Evolutionary conservation across 2,797 vertebrate species (phyloP), one percentile per base, ranked within the genome.

Genomic region (Acropternis orthonyx): DNA sequence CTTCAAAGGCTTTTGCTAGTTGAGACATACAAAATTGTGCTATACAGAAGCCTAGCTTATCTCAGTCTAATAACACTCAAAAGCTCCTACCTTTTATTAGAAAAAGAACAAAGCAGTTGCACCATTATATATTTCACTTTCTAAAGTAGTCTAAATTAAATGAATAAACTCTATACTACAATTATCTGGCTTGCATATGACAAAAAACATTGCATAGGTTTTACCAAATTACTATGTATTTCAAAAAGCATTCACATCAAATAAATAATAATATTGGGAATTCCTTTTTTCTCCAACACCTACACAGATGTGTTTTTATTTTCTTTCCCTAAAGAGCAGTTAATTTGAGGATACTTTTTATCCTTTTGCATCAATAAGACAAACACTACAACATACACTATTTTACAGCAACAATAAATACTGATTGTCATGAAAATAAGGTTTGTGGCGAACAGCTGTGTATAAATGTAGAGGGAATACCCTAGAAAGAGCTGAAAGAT

Each of bases 31-130:
- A 97, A 97, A 97, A 97, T 97, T 92, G 87, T 94, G 96, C 96
- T 94, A 91, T 97, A 95, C 95, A 97, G 97, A 98, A 98, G 98
- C 98, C 98, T 96, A 98, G 98, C 98, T 99, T 98, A 99, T 98
- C 98, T 98, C 94, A 96, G 98, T 94, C 97, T 98, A 98, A 98
- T 98, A 98, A 98, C 97, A 96, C 97, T 97, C 98, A 97, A 98
- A 97, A 98, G 96, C 97, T 97, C 96, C 95, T 95, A 96, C 89
- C 89, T 97, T 97, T 96, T 98, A 97, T 98, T 97, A 97, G 96
- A 95, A 96, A 97, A 92, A 97, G 96, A 98, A 98, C 97, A 98
- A 97, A 98, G 97, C 97, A 84, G 77, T 85, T 79, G 93, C 77
- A 93, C 32, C 89, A 97, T 96, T 96, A 88, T 77, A 68, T 87